Conservation (phyloP, 2,888 invertebrate genomes). For the Latrodectus hesperus region DNA sequence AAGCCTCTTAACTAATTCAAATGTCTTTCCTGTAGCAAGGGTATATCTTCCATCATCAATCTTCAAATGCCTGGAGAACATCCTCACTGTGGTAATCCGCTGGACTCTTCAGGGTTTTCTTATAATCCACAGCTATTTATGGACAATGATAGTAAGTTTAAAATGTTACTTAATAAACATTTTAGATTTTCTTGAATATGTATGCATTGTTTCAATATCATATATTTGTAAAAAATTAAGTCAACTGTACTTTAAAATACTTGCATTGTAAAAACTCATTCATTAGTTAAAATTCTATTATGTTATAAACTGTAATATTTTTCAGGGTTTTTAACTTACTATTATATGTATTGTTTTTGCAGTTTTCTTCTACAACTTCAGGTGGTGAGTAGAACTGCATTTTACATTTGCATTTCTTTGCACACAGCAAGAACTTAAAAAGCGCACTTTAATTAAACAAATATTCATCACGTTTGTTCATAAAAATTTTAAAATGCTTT, state of each 20-base stretch:
- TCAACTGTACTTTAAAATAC: too few relatives aligned
- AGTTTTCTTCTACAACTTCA: conserved; percentile 94
- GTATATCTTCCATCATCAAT: conserved; percentile 88
- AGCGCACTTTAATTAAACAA: too few relatives aligned
- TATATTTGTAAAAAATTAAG: too few relatives aligned
- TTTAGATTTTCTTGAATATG: too few relatives aligned
- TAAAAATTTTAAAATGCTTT: too few relatives aligned
- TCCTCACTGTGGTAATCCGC: conserved; percentile 85
- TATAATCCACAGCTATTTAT: conserved; percentile 89
- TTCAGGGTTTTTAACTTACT: conserved; percentile 86
- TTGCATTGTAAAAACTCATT: too few relatives aligned
- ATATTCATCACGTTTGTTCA: too few relatives aligned
- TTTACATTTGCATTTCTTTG: too few relatives aligned
- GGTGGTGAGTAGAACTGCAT: conserved; percentile 76
- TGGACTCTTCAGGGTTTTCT: conserved; percentile 86
- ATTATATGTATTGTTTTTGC: conserved; percentile 72
- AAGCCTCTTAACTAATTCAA: too few relatives aligned
- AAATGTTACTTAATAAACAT: conserved; percentile 28
- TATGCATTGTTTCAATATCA: too few relatives aligned
- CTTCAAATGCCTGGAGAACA: conserved; percentile 90
- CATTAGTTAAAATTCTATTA: too few relatives aligned
- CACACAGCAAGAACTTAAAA: too few relatives aligned
- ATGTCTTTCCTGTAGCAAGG: conserved; percentile 78
- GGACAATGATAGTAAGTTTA: conserved; percentile 85
- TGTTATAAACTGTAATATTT: not conserved